Evolutionary conservation across 2,113 vertebrate species (phyloP), one percentile per base, ranked within the genome.

Genomic region (Cnemophilus loriae): DNA sequence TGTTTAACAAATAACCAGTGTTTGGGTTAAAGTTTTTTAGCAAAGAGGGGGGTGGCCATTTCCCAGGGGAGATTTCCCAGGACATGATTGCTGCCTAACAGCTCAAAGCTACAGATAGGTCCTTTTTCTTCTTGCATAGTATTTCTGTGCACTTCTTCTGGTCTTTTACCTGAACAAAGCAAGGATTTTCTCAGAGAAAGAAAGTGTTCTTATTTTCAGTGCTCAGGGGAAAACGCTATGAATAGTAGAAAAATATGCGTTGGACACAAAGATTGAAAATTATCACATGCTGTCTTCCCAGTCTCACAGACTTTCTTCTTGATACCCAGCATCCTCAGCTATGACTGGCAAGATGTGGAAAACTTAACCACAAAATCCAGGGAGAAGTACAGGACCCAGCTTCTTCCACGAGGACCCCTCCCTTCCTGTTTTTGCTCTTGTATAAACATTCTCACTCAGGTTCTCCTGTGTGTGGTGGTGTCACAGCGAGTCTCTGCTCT

Each of bases 1-100:
- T 96, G 94, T 96, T 96, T 97, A 91, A 97, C 96, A 97, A 97
- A 97, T 98, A 97, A 94, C 81, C 82, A 78, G 76, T 20, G 57
- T 85, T 92, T 90, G 55, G 64, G 63, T 73, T 94, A 47, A 93
- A 94, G 81, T 94, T 91, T 91, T 95, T 89, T 93, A 91, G 57
- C 12, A 4, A 68, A 78, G 70, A 44, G 46, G 33, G 56, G 41
- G 85, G 39, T 28, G 27, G 55, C 44, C 5, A 0, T 27, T 95
- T 95, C 94, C 73, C 80, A 20, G 33, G 73, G 64, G 95, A 89
- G 82, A 71, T 73, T 78, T 60, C 77, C 70, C 53, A 17, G 56
- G 73, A 67, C 28, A 35, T 7, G 3, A 46, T 78, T 71, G 71
- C 76, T 67, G 52, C 68, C 55, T 81, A 74, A 65, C 22, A 27